These are phyloP conservation scores for Yponomeuta sedellus DNA, from an alignment of 2,888 invertebrate species.

Conservation along the genomic window DNA sequence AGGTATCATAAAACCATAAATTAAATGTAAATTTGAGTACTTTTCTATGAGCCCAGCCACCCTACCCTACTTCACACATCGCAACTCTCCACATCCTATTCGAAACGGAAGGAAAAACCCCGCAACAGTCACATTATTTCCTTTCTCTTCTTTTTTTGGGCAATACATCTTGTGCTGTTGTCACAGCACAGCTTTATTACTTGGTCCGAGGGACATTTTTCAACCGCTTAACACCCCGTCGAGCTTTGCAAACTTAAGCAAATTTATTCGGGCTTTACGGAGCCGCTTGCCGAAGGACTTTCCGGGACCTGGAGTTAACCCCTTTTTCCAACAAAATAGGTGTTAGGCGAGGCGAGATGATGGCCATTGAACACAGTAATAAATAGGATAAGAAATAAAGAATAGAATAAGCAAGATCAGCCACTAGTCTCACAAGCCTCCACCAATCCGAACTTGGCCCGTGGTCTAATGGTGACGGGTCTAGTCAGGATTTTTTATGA, in stretches of 20 bases:
- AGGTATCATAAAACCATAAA: too few relatives aligned
- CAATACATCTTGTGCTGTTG: conserved; percentile 14
- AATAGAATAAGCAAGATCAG: too few relatives aligned
- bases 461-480: too few relatives aligned
- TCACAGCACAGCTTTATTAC: conserved; percentile 14
- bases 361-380: too few relatives aligned
- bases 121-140: conserved; percentile 8
- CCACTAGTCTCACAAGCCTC: too few relatives aligned
- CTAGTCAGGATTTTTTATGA: too few relatives aligned
- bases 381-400: too few relatives aligned
- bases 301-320: background rate
- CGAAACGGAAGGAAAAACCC: background rate
- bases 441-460: too few relatives aligned
- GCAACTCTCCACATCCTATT: background rate
- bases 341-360: too few relatives aligned
- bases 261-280: conserved; percentile 16
- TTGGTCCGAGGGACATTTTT: conserved; percentile 17
- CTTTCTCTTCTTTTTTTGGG: conserved; percentile 5
- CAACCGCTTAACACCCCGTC: conserved; percentile 17
- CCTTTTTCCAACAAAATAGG: background rate
- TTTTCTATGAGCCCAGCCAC: too few relatives aligned
- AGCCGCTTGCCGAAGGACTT: background rate
- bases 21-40: too few relatives aligned
- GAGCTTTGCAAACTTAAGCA: conserved; percentile 15
- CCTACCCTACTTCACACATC: too few relatives aligned